These are phyloP conservation scores for Florisuga fusca DNA, from an alignment of 2,797 vertebrate genomes.

Conservation along the genomic window DNA sequence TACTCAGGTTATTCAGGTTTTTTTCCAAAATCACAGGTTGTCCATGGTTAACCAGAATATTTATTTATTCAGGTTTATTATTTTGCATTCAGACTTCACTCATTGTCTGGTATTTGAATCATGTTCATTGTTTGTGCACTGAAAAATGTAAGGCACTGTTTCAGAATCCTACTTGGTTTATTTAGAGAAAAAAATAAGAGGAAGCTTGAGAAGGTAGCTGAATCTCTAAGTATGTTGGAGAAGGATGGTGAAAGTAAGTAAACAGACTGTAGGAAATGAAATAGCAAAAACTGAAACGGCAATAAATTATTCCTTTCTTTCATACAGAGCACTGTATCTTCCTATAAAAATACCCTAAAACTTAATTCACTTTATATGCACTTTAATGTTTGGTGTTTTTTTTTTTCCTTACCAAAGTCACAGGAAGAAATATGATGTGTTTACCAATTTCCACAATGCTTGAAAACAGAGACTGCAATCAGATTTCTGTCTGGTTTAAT, in stretches of 20 bases:
- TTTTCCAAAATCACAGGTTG: not conserved
- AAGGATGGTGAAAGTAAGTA: not conserved
- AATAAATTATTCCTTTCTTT: not conserved
- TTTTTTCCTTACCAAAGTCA: not conserved
- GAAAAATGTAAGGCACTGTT: not conserved
- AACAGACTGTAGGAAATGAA: not conserved
- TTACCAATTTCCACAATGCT: not conserved
- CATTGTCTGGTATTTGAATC: not conserved
- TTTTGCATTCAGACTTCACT: not conserved
- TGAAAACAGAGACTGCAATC: not conserved
- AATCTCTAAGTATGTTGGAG: not conserved
- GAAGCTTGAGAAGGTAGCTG: not conserved
- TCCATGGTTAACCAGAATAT: not conserved
- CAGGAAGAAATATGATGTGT: not conserved
- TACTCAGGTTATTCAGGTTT: not conserved
- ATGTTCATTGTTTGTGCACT: not conserved
- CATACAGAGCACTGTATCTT: not conserved
- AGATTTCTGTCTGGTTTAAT: conserved; percentile 14
- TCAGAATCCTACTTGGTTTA: not conserved
- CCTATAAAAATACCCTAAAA: not conserved
- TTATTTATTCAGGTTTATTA: not conserved
- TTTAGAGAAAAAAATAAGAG: not conserved
- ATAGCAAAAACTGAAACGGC: not conserved
- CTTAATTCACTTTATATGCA: not conserved
- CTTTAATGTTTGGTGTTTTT: not conserved